A percentile compares a stretch with the other conserved stretches of the same genome.
Conservation (phyloP, 2,113 vertebrate genomes). For the Ramphastos sulfuratus region DNA sequence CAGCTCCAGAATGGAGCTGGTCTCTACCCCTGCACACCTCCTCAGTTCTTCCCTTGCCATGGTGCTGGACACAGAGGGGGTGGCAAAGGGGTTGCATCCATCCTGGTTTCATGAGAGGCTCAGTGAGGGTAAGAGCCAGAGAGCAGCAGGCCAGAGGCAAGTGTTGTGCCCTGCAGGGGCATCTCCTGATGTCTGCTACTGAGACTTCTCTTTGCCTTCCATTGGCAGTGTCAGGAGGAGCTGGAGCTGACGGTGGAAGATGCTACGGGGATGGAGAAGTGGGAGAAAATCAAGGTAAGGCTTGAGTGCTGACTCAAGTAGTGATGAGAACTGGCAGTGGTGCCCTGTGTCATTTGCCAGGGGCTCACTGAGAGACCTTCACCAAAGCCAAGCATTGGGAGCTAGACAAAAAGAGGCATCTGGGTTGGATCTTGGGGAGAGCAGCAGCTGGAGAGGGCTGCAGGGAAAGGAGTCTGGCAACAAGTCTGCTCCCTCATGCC, state of each 20-base stretch:
- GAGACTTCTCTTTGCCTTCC: not conserved
- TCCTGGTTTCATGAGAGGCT: not conserved
- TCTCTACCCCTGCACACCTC: too few relatives aligned
- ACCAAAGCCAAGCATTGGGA: too few relatives aligned
- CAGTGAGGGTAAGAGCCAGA: not conserved
- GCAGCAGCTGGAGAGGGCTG: too few relatives aligned
- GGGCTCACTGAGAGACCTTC: not conserved
- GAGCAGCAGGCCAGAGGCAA: not conserved
- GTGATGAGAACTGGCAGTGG: not conserved
- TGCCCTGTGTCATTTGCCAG: not conserved
- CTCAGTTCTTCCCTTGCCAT: conserved; percentile 17
- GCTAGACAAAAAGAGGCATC: too few relatives aligned
- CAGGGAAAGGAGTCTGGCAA: too few relatives aligned
- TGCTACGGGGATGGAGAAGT: conserved; percentile 73
- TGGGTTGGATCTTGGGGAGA: too few relatives aligned
- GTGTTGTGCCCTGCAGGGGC: not conserved
- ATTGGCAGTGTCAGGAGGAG: conserved; percentile 79
- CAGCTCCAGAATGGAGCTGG: too few relatives aligned
- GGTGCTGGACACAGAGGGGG: not conserved
- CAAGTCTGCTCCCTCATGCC: too few relatives aligned
- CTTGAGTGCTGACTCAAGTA: not conserved
- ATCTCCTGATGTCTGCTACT: not conserved
- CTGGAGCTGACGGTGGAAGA: conserved; percentile 82
- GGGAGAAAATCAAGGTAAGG: conserved; percentile 84
- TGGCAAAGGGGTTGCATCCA: not conserved